Evolutionary conservation across 1,140 invertebrate genomes (phyloP).

Genomic region (Teleopsis dalmanni): DNA sequence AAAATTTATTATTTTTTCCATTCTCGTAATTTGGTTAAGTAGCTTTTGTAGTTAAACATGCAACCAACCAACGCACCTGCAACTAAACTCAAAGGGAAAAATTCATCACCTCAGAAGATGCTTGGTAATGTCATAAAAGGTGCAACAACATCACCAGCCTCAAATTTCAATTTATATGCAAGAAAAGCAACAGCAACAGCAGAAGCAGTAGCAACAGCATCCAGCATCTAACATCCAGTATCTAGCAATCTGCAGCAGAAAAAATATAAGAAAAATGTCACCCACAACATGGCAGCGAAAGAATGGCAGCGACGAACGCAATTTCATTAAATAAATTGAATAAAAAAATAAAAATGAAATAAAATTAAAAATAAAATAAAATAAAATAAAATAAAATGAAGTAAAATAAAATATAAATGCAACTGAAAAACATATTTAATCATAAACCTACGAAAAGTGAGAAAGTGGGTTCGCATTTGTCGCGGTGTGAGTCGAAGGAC

Average conservation of each 20-base stretch:
- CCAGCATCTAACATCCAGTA: too few relatives aligned
- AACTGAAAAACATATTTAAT: too few relatives aligned
- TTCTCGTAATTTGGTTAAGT: too few relatives aligned
- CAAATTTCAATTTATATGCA: slow-evolving; percentile 45
- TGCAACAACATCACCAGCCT: slow-evolving; percentile 35
- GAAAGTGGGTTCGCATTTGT: too few relatives aligned
- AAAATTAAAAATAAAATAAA: slow-evolving; percentile 7
- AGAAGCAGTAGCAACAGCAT: too few relatives aligned
- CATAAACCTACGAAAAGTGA: too few relatives aligned
- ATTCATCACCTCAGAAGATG: slow-evolving; percentile 39
- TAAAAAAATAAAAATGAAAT: slow-evolving; percentile 21
- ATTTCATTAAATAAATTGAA: slow-evolving; percentile 45
- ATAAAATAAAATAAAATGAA: slow-evolving; percentile 1
- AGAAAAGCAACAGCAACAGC: slow-evolving; percentile 16
- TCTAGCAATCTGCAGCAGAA: too few relatives aligned
- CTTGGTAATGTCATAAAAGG: slow-evolving; percentile 42
- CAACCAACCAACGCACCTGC: too few relatives aligned
- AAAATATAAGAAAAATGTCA: slow-evolving; percentile 8
- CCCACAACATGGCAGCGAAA: neutral
- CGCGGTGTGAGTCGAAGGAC: too few relatives aligned
- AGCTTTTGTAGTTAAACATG: slow-evolving; percentile 1
- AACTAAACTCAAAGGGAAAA: slow-evolving; percentile 42
- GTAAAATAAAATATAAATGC: neutral
- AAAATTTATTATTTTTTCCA: too few relatives aligned
- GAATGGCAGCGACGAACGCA: slow-evolving; percentile 19